Conservation (phyloP, 2,113 vertebrate genomes). For the Takifugu bimaculatus region DNA sequence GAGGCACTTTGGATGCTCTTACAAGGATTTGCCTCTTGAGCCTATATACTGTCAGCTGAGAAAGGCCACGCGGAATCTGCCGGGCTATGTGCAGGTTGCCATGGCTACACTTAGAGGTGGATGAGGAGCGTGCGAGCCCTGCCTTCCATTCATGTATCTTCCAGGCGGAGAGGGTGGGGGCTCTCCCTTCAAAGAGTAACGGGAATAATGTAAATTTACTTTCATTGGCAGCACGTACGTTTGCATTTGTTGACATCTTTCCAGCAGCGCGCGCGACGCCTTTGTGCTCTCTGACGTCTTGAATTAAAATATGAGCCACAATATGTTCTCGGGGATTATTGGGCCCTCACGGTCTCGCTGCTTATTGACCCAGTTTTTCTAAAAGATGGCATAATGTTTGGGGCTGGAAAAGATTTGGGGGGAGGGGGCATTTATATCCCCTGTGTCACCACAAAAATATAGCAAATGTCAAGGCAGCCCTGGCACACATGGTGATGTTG, state of each 20-base stretch:
- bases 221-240: background rate
- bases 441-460: constrained; percentile 26
- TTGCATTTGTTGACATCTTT: background rate
- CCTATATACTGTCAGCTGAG: constrained; percentile 4
- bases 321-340: constrained; percentile 31
- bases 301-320: constrained; percentile 34
- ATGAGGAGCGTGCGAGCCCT: constrained; percentile 47
- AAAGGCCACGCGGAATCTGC: constrained; percentile 51
- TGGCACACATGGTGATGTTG: background rate
- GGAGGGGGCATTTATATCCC: constrained; percentile 7
- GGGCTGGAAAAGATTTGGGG: constrained; percentile 14
- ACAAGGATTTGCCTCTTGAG: constrained; percentile 19
- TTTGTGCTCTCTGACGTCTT: constrained; percentile 22
- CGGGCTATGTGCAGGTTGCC: constrained; percentile 55
- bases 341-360: constrained; percentile 32
- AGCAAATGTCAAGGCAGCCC: constrained; percentile 3
- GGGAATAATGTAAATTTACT: background rate
- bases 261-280: background rate
- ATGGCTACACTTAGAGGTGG: constrained; percentile 58
- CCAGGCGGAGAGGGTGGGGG: background rate
- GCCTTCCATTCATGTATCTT: constrained; percentile 57
- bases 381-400: constrained; percentile 43
- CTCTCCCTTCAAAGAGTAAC: constrained; percentile 23
- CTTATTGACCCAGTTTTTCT: constrained; percentile 57
- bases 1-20: constrained; percentile 3